phyloP scores from a whole-genome alignment of 2,797 vertebrate genomes.

The Luscinia luscinia region DNA sequence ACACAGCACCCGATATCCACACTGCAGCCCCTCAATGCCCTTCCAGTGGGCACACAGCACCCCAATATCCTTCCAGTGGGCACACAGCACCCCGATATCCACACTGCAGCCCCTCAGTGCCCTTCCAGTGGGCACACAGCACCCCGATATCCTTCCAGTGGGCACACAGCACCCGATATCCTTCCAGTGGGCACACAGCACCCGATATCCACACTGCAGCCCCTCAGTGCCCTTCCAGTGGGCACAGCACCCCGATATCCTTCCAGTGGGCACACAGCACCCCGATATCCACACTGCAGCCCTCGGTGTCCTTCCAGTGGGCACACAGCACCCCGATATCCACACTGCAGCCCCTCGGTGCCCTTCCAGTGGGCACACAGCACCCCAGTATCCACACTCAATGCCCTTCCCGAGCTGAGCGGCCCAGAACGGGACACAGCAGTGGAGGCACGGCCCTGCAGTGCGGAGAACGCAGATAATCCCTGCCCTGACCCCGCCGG shows the following conservation, averaged over 20 bases:
- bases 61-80: too few relatives aligned
- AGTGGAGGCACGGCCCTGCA: not conserved
- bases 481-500: rapidly evolving
- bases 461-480: rapidly evolving
- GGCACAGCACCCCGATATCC: too few relatives aligned
- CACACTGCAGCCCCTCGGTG: too few relatives aligned
- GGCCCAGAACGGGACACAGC: rapidly evolving
- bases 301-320: too few relatives aligned
- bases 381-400: too few relatives aligned
- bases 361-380: not conserved
- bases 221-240: too few relatives aligned
- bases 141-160: not conserved
- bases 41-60: not conserved
- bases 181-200: not conserved
- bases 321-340: not conserved
- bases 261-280: not conserved
- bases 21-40: rapidly evolving
- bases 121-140: not conserved
- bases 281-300: too few relatives aligned
- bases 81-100: not conserved
- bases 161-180: too few relatives aligned
- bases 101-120: too few relatives aligned
- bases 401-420: rapidly evolving
- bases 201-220: not conserved
- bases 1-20: not conserved